These are phyloP conservation scores for Hemicordylus capensis DNA, from an alignment of 2,113 vertebrate genomes.

Conservation along the genomic window DNA sequence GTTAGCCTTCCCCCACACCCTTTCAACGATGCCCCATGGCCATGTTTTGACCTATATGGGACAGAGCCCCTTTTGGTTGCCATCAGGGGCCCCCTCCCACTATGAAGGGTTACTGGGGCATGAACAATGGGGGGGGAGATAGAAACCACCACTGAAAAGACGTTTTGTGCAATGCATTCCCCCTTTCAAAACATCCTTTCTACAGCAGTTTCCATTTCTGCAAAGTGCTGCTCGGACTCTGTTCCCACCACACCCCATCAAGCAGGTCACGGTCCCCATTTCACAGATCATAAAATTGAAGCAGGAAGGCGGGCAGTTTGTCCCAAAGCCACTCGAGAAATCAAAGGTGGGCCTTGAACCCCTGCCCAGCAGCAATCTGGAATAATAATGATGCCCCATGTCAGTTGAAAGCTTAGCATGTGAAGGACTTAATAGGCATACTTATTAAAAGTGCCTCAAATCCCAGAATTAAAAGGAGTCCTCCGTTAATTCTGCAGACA, in stretches of 20 bases:
- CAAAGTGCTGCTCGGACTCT: background rate
- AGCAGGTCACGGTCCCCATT: background rate
- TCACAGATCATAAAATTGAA: background rate
- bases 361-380: background rate
- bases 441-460: background rate
- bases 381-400: background rate
- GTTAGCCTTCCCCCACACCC: too few species aligned
- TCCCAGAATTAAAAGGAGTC: background rate
- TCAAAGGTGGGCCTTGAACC: background rate
- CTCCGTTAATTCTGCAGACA: too few species aligned
- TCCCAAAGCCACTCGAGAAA: background rate
- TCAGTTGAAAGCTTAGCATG: background rate
- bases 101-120: background rate
- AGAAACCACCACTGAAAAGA: background rate
- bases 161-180: too few species aligned
- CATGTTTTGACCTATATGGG: background rate
- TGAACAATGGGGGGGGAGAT: background rate
- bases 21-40: background rate
- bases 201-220: background rate
- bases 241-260: background rate
- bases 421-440: background rate
- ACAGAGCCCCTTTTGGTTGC: background rate
- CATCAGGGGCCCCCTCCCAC: background rate
- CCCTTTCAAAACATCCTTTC: background rate
- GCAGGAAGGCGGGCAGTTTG: background rate